Base-by-base conservation (phyloP, 2,113 vertebrate genomes). In the Ia io region DNA sequence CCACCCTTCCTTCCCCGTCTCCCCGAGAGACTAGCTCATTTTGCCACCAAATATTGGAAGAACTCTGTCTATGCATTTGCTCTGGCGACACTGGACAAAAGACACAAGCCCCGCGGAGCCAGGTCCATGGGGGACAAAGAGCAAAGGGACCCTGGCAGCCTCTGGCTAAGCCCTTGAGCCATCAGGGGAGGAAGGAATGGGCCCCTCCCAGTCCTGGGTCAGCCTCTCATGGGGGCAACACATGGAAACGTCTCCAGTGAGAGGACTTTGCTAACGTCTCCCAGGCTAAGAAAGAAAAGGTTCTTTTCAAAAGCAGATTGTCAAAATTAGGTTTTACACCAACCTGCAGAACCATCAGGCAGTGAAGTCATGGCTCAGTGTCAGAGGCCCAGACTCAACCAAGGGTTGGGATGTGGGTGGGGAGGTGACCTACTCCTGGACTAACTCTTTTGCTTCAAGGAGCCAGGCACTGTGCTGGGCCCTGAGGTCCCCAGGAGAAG, bases 181-280 rank as follows among this genome's bases (percentile, higher is more conserved):
- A 14, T 25, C 10, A 23, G 7, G 14, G 18, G 13, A 9, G 30
- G 35, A 37, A 63, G 22, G 22, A 51, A 25, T 0, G 5, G 20
- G 18, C 11, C 12, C 6, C 49, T 22, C 25, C 9, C 7, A 7
- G 56, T 4, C 67, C 35, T 13, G 2, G 18, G 13, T 73, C 67
- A 35, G 25, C 42, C 20, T 42, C 17, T 20, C n/a, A 9, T 0
- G 2, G 9, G 6, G 13, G 4, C 18, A 1, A 6, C 7, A 5
- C 1, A 6, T 23, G 63, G 2, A 20, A 49, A 67, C 18, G 10
- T 4, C 18, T 10, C 25, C 17, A 9, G 13, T 37, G 11, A n/a
- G 17, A 67, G 65, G 9, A 18, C 51, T 40, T 32, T 9, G n/a
- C n/a, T n/a, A n/a, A n/a, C n/a, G n/a, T 63, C 17, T 5, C 44